A percentile compares a stretch with the other conserved stretches of the same genome.
phyloP scores from a whole-genome alignment of 2,797 vertebrate species.

The Channallabes apus region DNA sequence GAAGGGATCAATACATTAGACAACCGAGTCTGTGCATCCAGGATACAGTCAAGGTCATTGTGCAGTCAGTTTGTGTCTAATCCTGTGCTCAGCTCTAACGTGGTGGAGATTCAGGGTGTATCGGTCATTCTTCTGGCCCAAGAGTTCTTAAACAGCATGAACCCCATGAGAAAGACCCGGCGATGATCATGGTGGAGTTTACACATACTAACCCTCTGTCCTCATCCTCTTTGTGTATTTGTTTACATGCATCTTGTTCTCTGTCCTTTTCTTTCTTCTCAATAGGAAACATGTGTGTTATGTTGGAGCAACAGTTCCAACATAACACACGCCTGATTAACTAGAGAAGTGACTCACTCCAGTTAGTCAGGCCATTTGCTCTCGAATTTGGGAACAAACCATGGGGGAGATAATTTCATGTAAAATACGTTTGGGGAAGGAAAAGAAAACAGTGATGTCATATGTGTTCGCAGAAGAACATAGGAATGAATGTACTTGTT shows the following conservation, averaged over 20 bases:
- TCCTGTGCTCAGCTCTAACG: not conserved
- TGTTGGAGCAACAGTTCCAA: constrained; percentile 20
- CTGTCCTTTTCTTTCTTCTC: no score
- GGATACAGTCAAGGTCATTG: not conserved
- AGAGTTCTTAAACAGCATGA: not conserved
- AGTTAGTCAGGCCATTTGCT: constrained; percentile 15
- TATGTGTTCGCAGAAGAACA: constrained; percentile 10
- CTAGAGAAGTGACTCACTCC: constrained; percentile 25
- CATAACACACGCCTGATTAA: no score
- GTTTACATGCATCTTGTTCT: constrained; percentile 2
- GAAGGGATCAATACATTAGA: not conserved
- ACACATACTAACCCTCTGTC: not conserved
- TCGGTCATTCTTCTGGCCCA: not conserved
- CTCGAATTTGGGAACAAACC: not conserved
- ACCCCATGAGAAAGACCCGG: constrained; percentile 8
- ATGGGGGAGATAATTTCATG: not conserved
- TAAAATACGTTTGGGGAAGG: not conserved
- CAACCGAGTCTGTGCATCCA: not conserved
- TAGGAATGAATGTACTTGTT: constrained; percentile 5
- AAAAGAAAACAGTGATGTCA: constrained; percentile 31
- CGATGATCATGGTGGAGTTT: constrained; percentile 17
- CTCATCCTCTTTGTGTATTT: not conserved
- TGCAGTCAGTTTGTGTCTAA: not conserved
- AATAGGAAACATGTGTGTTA: constrained; percentile 38
- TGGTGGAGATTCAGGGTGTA: not conserved